These are phyloP conservation scores for Corythoichthys intestinalis DNA, from an alignment of 2,113 vertebrate genomes.

Conservation along the genomic window DNA sequence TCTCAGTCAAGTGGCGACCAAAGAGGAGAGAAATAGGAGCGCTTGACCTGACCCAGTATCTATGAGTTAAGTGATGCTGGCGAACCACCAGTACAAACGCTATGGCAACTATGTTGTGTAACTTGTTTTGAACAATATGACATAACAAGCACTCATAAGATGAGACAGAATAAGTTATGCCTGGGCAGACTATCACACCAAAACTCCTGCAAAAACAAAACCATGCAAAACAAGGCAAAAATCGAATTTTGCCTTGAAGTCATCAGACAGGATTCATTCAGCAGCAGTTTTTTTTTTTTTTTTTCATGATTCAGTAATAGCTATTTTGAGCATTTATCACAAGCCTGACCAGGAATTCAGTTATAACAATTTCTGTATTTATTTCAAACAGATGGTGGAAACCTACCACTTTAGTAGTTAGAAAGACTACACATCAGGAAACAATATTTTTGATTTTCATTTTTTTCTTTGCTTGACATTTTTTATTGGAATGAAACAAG, in stretches of 20 bases:
- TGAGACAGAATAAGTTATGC: conserved; percentile 28
- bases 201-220: conserved; percentile 30
- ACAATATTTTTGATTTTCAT: too few relatives aligned
- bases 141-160: conserved; percentile 42
- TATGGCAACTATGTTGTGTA: conserved; percentile 56
- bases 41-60: conserved; percentile 61
- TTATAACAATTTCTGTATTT: too few relatives aligned
- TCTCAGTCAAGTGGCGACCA: conserved; percentile 39
- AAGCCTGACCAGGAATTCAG: conserved; percentile 15
- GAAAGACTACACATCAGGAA: too few relatives aligned
- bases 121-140: conserved; percentile 48
- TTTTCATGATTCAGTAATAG: conserved; percentile 2
- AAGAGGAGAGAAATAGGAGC: conserved; percentile 41
- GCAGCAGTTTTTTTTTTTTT: conserved; percentile 7
- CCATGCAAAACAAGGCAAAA: not conserved
- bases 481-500: too few relatives aligned
- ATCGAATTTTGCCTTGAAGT: conserved; percentile 17
- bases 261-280: conserved; percentile 49
- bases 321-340: conserved; percentile 14
- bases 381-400: too few relatives aligned
- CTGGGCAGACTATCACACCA: conserved; percentile 26
- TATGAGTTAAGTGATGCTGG: conserved; percentile 36
- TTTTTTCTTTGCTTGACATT: too few relatives aligned
- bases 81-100: conserved; percentile 47
- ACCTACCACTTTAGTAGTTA: too few relatives aligned